Percentiles rank a stretch among this genome's conserved stretches.
Conservation (phyloP, 2,888 invertebrate genomes). For the Leptinotarsa juncta region DNA sequence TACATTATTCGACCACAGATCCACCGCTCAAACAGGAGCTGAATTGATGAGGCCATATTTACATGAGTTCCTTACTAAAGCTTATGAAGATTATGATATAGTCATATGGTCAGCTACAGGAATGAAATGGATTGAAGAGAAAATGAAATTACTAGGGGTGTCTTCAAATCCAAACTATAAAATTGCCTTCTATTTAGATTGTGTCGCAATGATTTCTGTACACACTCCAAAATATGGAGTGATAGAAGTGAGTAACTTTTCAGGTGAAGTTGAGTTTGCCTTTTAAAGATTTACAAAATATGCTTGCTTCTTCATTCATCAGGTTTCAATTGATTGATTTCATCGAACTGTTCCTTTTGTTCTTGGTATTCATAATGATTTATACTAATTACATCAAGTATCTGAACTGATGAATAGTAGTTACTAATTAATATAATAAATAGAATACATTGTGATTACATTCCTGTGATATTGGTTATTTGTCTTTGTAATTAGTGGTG, state of each 20-base stretch:
- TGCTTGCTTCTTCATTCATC: too few relatives aligned
- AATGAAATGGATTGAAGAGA: constrained; percentile 98
- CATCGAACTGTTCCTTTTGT: too few relatives aligned
- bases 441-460: too few relatives aligned
- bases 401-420: too few relatives aligned
- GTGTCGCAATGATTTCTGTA: constrained; percentile 94
- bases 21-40: constrained; percentile 84
- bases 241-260: constrained; percentile 77
- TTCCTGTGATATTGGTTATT: too few relatives aligned
- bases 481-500: too few relatives aligned
- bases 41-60: constrained; percentile 95
- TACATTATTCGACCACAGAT: constrained; percentile 95
- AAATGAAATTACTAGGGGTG: constrained; percentile 93
- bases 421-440: too few relatives aligned
- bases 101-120: constrained; percentile 99
- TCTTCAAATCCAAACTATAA: constrained; percentile 86
- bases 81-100: constrained; percentile 93
- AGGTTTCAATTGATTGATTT: too few relatives aligned
- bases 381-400: too few relatives aligned
- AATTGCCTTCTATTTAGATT: constrained; percentile 92
- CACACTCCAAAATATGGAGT: constrained; percentile 91
- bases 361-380: too few relatives aligned
- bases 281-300: too few relatives aligned
- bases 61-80: constrained; percentile 91
- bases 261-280: too few relatives aligned